Percentiles rank a stretch among this genome's conserved stretches.
Evolutionary conservation across 2,113 vertebrate genomes (phyloP).

Genomic region (Odobenus rosmarus): DNA sequence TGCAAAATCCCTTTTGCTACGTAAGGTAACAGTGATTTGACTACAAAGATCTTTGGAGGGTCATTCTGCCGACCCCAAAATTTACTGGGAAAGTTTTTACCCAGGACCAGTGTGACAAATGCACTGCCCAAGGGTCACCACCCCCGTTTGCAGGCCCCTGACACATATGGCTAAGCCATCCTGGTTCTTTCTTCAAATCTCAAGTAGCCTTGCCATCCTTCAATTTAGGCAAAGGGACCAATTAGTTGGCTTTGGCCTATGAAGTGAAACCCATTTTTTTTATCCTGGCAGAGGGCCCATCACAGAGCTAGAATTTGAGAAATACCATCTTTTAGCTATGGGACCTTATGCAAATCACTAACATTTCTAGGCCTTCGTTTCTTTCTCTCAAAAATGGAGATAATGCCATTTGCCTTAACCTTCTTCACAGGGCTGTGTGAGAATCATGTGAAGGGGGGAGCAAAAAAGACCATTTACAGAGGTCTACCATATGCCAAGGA

Average conservation of each 20-base stretch:
- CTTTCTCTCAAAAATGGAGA: background rate
- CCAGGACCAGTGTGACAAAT: background rate
- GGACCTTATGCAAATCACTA: background rate
- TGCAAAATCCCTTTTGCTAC: background rate
- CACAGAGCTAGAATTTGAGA: background rate
- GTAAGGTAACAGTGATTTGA: background rate
- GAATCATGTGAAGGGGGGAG: background rate
- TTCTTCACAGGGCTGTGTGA: too few relatives aligned
- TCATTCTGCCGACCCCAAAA: too few relatives aligned
- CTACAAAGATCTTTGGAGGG: too few relatives aligned
- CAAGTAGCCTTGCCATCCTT: background rate
- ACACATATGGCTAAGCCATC: background rate
- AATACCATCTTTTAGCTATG: background rate
- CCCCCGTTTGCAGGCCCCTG: too few relatives aligned
- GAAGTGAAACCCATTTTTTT: background rate
- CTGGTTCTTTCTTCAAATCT: background rate
- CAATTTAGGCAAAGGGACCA: background rate
- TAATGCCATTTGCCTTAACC: background rate
- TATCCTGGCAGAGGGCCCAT: background rate
- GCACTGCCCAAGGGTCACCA: fast-evolving
- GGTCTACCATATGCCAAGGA: too few relatives aligned
- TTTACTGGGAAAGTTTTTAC: background rate
- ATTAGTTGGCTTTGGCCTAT: background rate
- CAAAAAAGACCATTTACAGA: background rate
- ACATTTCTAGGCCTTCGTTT: background rate